These are phyloP conservation scores for Kryptopterus vitreolus DNA, from an alignment of 2,797 vertebrate species.

Conservation along the genomic window DNA sequence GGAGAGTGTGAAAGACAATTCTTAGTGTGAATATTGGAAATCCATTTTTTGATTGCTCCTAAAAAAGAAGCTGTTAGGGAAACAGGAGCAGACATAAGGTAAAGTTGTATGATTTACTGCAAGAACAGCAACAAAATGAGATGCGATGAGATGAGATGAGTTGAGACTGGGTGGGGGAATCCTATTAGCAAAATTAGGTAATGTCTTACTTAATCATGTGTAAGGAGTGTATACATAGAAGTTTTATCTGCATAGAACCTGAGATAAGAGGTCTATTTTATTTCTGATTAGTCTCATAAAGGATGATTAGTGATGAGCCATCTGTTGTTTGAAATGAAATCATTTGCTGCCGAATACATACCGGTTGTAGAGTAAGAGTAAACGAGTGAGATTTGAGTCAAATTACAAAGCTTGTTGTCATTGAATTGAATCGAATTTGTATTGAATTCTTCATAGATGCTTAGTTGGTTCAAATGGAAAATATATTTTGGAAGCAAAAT, in stretches of 20 bases:
- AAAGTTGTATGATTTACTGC: slow-evolving; percentile 59
- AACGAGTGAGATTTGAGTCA: neutral
- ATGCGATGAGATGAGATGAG: no score
- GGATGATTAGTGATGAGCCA: neutral
- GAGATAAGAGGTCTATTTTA: neutral
- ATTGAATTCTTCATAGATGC: neutral
- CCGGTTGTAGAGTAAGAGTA: no score
- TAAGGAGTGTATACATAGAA: slow-evolving; percentile 19
- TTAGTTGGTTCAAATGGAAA: neutral
- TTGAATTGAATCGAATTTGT: neutral
- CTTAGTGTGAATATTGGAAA: slow-evolving; percentile 42
- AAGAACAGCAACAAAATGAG: slow-evolving; percentile 39
- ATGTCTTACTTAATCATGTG: slow-evolving; percentile 58
- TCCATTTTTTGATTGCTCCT: slow-evolving; percentile 41
- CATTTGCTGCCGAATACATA: neutral
- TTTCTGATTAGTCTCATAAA: neutral
- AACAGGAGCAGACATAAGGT: slow-evolving; percentile 51
- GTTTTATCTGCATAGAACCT: neutral
- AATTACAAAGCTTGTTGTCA: neutral
- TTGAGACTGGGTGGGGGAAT: slow-evolving; percentile 59
- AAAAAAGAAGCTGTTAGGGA: slow-evolving; percentile 56
- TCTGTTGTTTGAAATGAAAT: neutral
- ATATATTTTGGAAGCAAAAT: neutral
- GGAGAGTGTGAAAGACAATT: slow-evolving; percentile 30
- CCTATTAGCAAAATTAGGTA: slow-evolving; percentile 76